These are phyloP conservation scores for Paracanthobrama guichenoti DNA, from an alignment of 2,113 vertebrate species.

Conservation along the genomic window DNA sequence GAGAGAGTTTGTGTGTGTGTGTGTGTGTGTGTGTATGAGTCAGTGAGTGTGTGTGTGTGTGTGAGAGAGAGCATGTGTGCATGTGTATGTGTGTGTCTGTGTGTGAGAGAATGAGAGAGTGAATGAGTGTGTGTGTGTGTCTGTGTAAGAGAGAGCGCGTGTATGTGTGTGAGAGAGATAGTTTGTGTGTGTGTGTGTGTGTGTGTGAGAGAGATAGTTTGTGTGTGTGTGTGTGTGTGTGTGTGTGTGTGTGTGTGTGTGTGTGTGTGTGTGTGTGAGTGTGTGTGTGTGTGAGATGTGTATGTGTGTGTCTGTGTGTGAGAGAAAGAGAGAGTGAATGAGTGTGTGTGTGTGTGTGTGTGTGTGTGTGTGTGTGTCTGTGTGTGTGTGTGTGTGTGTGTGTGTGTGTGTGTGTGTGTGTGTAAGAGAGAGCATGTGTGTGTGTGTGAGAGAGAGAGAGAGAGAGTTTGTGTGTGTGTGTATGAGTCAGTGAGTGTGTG, in stretches of 20 bases:
- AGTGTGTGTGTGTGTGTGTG: background rate
- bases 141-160: background rate
- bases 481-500: background rate
- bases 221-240: background rate
- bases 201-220: background rate
- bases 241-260: background rate
- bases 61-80: background rate
- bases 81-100: background rate
- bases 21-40: background rate
- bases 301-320: background rate
- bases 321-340: too few species aligned
- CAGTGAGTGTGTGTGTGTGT: background rate
- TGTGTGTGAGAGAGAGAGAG: too few species aligned
- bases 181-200: background rate
- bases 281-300: background rate
- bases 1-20: background rate
- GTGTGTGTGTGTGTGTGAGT: background rate
- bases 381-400: background rate
- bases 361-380: background rate
- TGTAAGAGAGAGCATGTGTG: background rate
- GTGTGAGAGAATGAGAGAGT: too few species aligned
- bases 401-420: background rate
- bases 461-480: background rate
- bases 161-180: background rate
- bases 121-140: background rate